Evolutionary conservation across 2,888 invertebrate genomes (phyloP).

Genomic region (Cantharis rufa): DNA sequence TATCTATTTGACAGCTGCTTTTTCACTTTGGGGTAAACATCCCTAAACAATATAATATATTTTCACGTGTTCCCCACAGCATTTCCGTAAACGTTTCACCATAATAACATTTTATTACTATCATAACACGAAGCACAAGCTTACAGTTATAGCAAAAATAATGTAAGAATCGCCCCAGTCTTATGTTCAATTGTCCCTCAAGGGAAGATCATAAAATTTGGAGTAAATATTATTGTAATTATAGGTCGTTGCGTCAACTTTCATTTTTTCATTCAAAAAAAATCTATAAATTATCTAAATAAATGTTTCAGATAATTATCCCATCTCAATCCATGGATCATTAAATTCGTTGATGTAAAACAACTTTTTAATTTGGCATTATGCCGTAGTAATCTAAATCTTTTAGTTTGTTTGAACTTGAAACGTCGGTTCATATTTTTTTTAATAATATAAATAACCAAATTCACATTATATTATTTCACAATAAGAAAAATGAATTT

Average conservation of each 20-base stretch:
- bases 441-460: background rate
- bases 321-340: background rate
- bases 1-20: conserved; percentile 39
- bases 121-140: conserved; percentile 31
- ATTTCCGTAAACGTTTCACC: conserved; percentile 35
- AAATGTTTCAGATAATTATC: conserved; percentile 2
- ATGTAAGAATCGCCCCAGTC: conserved; percentile 15
- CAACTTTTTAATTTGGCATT: conserved; percentile 5
- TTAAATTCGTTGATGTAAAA: background rate
- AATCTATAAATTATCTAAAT: background rate
- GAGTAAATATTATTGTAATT: conserved; percentile 2
- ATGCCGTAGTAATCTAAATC: background rate
- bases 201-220: conserved; percentile 17
- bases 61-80: conserved; percentile 26
- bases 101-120: conserved; percentile 38
- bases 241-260: background rate
- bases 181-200: background rate
- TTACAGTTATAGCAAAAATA: conserved; percentile 26
- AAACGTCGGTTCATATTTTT: background rate
- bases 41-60: conserved; percentile 34
- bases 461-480: background rate
- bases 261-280: background rate
- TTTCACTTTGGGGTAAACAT: conserved; percentile 36
- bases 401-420: background rate
- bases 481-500: too few relatives aligned